Base-by-base conservation (phyloP, 2,113 vertebrate genomes). In the Sebastes fasciatus region DNA sequence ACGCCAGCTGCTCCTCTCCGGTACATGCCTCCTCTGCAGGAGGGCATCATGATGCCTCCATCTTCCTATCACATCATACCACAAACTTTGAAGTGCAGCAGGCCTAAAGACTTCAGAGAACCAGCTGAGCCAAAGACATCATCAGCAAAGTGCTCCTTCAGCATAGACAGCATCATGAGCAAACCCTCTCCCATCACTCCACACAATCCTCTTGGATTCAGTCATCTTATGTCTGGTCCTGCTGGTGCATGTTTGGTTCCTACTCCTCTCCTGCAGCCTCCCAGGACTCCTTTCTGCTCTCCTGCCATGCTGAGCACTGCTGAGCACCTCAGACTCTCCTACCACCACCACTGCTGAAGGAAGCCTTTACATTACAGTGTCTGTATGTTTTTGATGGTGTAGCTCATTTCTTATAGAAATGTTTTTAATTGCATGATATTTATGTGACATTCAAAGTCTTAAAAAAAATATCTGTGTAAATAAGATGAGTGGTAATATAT, bases 101-200 rank as follows among this genome's bases (percentile, higher is more conserved):
- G 84, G 48, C 68, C 88, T 13, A 83, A 82, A 83, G 91, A 92
- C 75, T 70, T 86, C 10, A 85, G 88, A 17, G 65, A 81, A 17
- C 40, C 68, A 0, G 48, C 62, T 1, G 74, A 77, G 42, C 77
- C 51, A 5, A 91, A 84, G 0, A 19, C 90, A 90, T 34, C 34
- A 34, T 4, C 34, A 64, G 55, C 63, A 34, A 96, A 94, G 65
- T 94, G 94, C 87, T 95, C 96, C 12, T 97, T 97, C 72, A 96
- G 94, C 86, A 96, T 97, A 26, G 96, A 97, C 70, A 96, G 95
- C 81, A 96, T 97, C 60, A 96, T 97, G 91, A 93, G 90, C 77
- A 96, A 90, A 61, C 89, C 89, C 3, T 82, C 88, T 43, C 78
- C 84, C 11, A 11, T 52, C 49, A 54, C 5, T 13, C 6, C 55